Evolutionary conservation across 2,113 vertebrate species (phyloP), one percentile per base, ranked within the genome.

Genomic region (Pterophyllum scalare): DNA sequence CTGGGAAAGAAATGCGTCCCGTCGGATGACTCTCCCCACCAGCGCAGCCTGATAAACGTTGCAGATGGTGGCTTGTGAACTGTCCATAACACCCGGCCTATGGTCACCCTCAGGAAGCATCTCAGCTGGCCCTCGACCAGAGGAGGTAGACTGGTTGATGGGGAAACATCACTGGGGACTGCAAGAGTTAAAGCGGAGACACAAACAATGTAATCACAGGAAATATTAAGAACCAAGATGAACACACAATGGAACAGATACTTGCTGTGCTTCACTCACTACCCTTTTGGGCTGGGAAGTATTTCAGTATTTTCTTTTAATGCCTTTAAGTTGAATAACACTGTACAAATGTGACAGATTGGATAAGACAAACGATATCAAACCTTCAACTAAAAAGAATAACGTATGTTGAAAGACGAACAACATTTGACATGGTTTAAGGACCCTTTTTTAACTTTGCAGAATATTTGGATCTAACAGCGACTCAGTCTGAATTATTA

Each of bases 21-120:
- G 0, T 95, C 88, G 2, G 97, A 95, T 0, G 96, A 97, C 82
- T 99, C 98, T 2, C 98, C 98, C 98, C 98, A 99, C 98, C 98
- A 99, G 20, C 97, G 96, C 72, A 99, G 91, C 82, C 97, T 94
- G 67, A 99, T 90, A 9, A 96, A 91, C 3, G 94, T 88, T 28
- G 86, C 75, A 19, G 90, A 57, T 0, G 91, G 95, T 20, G 97
- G 96, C 49, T 95, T 97, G 52, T 94, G 82, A 24, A 94, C 85
- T 1, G 93, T 96, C 98, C 98, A 99, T 2, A 97, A 6, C 5
- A 98, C 28, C 43, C 95, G 94, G 90, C 95, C 93, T 74, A 99
- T 58, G 0, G 96, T 96, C 88, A 98, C 96, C 57, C 94, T 94
- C 31, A 99, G 95, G 88, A 98, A 97, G 87, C 97, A 98, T 79